Evolutionary conservation across 1,140 invertebrate genomes (phyloP), one percentile per base, ranked within the genome.

Genomic region (Frieseomelitta varia): DNA sequence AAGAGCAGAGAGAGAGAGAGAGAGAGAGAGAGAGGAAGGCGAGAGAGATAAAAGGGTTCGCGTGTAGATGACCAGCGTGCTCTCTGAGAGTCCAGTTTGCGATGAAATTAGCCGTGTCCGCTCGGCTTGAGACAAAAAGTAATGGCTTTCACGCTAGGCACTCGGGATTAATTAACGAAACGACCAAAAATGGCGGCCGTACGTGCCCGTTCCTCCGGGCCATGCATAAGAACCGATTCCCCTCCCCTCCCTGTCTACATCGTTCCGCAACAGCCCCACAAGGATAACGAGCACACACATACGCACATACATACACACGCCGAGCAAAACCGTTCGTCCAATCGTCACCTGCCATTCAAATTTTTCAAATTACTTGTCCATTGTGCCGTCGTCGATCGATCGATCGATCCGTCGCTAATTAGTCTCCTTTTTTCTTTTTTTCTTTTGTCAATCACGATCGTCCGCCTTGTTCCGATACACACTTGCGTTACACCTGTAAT

Each of bases 91-190:
- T 73, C 79, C 89, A 86, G 75, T 78, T 68, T 79, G 69, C 75
- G 84, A 87, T 87, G 83, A 92, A 92, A 89, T 92, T 91, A 92
- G 87, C 91, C 87, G 85, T 86, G 79, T 80, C 78, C 86, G 85
- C 58, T 86, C 69, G 68, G 67, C 27, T 72, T 69, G 73, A 55
- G 87, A 91, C 90, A 91, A 93, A 92, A 92, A 93, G 85, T 91
- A 92, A 93, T 92, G 86, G 88, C 83, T 91, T 93, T 92, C 89
- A 85, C 91, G 89, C 91, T 89, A 87, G 80, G 84, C 87, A 85
- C 87, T 90, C 86, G 86, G 87, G 88, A 91, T 90, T 93, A 92
- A 93, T 92, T 92, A 93, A 91, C 86, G 85, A 81, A 90, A 87
- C 81, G 84, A 89, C 87, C 85, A 79, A 92, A 91, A 91, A 92